A percentile compares a stretch with the other conserved stretches of the same genome.
phyloP scores from a whole-genome alignment of 1,140 invertebrate genomes.

The Sminthurides bifidus region DNA sequence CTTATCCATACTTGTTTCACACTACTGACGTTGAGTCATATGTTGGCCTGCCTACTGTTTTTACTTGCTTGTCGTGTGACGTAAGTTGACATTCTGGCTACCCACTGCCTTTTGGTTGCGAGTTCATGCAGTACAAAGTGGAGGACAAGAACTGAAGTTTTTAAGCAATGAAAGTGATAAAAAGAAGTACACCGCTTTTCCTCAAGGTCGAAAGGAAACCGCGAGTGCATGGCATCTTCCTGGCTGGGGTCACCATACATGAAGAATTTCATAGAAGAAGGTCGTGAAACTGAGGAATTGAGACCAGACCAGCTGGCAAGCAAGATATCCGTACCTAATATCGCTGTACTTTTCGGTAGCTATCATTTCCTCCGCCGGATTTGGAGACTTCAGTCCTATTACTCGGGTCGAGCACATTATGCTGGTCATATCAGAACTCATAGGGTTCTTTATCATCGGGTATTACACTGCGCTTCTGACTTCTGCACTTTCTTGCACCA shows the following conservation, averaged over 20 bases:
- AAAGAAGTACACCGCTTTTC: too few relatives aligned
- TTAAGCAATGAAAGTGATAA: too few relatives aligned
- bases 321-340: constrained; percentile 14
- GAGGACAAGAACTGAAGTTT: too few relatives aligned
- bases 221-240: neutral
- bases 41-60: constrained; percentile 22
- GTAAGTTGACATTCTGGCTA: too few relatives aligned
- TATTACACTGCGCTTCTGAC: constrained; percentile 26
- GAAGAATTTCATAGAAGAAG: neutral
- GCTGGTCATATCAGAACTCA: constrained; percentile 8
- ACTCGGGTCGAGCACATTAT: constrained; percentile 13
- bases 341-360: constrained; percentile 20
- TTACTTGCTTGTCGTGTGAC: constrained; percentile 8
- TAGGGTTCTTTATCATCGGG: constrained; percentile 25
- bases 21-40: constrained; percentile 18
- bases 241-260: constrained; percentile 21
- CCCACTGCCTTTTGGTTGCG: too few relatives aligned
- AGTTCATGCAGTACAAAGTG: too few relatives aligned
- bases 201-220: too few relatives aligned
- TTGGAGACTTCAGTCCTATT: constrained; percentile 29
- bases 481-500: constrained; percentile 19
- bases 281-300: neutral
- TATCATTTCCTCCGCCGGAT: constrained; percentile 21
- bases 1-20: constrained; percentile 20
- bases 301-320: neutral